Evolutionary conservation across 2,888 invertebrate genomes (phyloP).

Genomic region (Drosophila anceps): DNA sequence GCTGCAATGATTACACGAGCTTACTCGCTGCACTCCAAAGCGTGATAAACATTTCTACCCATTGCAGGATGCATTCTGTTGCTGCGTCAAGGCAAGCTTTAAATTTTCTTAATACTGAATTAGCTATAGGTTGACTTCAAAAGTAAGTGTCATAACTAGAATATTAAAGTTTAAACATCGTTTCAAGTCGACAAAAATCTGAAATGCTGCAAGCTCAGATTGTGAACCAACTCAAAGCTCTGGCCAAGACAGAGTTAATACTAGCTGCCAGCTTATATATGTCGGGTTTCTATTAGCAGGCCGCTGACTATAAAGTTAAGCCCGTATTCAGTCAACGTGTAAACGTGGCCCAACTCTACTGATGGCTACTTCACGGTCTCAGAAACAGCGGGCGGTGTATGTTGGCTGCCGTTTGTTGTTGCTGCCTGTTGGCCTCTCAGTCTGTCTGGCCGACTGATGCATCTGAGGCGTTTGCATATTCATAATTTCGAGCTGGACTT

Average conservation of each 20-base stretch:
- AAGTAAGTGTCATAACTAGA: no score
- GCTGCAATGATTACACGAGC: constrained; percentile 18
- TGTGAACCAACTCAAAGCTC: background rate
- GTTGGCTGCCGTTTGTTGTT: constrained; percentile 35
- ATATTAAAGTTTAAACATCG: no score
- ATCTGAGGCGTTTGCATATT: constrained; percentile 67
- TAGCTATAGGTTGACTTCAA: no score
- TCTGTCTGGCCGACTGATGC: background rate
- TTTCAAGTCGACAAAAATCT: background rate
- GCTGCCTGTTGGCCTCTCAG: constrained; percentile 3
- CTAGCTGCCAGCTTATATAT: background rate
- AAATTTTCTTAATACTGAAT: no score
- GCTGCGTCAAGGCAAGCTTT: no score
- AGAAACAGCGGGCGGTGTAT: constrained; percentile 65
- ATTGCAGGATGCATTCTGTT: no score
- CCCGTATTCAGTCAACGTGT: constrained; percentile 32
- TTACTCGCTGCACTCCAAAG: constrained; percentile 24
- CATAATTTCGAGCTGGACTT: constrained; percentile 75
- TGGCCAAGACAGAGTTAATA: background rate
- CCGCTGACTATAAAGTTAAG: background rate
- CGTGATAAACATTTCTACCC: background rate
- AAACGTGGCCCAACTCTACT: constrained; percentile 47
- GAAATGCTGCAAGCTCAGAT: background rate
- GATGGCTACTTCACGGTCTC: constrained; percentile 57
- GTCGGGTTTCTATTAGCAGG: background rate